phyloP scores from a whole-genome alignment of 1,140 invertebrate genomes.

The Pollicipes pollicipes region DNA sequence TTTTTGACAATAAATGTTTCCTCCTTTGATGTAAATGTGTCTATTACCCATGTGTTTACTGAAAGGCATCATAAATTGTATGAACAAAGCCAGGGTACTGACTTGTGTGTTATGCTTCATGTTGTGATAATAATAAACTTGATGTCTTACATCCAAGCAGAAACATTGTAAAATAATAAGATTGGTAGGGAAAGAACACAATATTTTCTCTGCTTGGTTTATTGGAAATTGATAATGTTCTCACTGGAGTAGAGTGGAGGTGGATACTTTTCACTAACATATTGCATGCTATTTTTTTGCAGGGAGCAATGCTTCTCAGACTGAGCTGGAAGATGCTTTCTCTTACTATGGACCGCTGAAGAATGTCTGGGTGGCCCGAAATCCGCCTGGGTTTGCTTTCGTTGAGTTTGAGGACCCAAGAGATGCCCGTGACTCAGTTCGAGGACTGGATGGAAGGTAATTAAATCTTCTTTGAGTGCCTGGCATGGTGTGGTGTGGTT shows the following conservation, averaged over 20 bases:
- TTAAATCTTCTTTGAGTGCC: constrained; percentile 23
- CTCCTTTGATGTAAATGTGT: too few species aligned
- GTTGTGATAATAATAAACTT: neutral
- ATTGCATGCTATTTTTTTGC: constrained; percentile 68
- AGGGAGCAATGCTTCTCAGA: constrained; percentile 71
- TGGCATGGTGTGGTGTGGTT: too few species aligned
- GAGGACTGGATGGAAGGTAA: constrained; percentile 84
- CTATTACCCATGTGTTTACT: too few species aligned
- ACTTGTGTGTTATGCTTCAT: neutral
- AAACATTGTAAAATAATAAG: too few species aligned
- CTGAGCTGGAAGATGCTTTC: constrained; percentile 67
- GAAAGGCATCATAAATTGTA: too few species aligned
- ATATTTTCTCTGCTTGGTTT: too few species aligned
- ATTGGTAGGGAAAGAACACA: neutral
- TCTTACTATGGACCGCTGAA: constrained; percentile 78
- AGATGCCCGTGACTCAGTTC: constrained; percentile 93
- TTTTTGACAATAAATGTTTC: too few species aligned
- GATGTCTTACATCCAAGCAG: too few species aligned
- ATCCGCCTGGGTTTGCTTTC: too few species aligned
- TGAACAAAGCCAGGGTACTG: too few species aligned
- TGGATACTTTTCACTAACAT: constrained; percentile 30
- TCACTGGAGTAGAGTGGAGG: too few species aligned
- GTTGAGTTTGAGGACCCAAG: constrained; percentile 91
- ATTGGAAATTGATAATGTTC: too few species aligned
- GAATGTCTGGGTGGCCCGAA: constrained; percentile 89